Percentiles rank a stretch among this genome's conserved stretches.
These are phyloP conservation scores for Rousettus madagascariensis DNA, from an alignment of 2,797 vertebrate species.

Conservation along the genomic window DNA sequence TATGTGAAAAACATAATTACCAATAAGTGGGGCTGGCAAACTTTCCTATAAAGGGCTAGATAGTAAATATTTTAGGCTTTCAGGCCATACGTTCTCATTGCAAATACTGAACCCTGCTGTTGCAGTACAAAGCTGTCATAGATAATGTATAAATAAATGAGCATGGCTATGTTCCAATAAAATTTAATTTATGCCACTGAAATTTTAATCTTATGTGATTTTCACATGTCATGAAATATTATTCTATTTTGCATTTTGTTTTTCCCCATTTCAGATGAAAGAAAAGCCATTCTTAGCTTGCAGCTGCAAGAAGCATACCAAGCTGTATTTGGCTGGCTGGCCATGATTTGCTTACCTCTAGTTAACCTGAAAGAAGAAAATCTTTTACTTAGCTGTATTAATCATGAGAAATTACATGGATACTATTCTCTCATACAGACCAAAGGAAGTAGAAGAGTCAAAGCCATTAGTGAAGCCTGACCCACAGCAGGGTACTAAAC, in stretches of 20 bases:
- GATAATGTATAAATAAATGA: background rate
- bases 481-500: background rate
- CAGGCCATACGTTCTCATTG: background rate
- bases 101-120: background rate
- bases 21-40: background rate
- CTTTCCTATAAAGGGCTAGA: background rate
- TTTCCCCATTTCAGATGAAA: background rate
- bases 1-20: background rate
- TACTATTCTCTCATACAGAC: background rate
- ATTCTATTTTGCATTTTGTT: background rate
- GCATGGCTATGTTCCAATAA: background rate
- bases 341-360: background rate
- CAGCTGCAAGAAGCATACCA: background rate
- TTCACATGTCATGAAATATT: background rate
- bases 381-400: background rate
- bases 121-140: background rate
- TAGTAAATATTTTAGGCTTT: background rate
- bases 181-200: conserved; percentile 36
- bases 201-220: conserved; percentile 42
- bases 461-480: background rate
- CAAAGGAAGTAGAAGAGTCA: background rate
- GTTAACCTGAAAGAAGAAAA: background rate
- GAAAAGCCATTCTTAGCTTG: background rate
- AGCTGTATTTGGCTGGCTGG: background rate
- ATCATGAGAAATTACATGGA: background rate